Evolutionary conservation across 2,888 invertebrate species (phyloP).

Genomic region (Axea sp.): DNA sequence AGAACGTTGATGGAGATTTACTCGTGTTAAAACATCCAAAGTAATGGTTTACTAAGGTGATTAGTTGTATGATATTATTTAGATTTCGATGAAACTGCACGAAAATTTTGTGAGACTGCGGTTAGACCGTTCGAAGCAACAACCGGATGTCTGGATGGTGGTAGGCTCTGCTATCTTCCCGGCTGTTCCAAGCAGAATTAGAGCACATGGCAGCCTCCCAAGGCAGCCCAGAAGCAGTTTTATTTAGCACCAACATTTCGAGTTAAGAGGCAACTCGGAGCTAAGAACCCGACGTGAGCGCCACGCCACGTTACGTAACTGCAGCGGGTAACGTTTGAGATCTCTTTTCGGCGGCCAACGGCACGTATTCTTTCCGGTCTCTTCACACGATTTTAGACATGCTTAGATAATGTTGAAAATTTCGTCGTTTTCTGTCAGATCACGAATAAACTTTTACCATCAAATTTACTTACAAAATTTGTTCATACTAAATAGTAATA

Average conservation of each 20-base stretch:
- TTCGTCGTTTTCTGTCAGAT: too few species aligned
- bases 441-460: too few species aligned
- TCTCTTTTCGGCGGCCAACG: conserved; percentile 11
- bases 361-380: conserved; percentile 34
- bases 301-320: conserved; percentile 60
- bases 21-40: conserved; percentile 7
- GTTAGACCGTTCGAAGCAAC: conserved; percentile 34
- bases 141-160: conserved; percentile 57
- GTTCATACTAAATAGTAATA: too few species aligned
- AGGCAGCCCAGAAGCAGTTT: conserved; percentile 77
- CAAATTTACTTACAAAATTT: too few species aligned
- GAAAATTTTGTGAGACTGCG: conserved; percentile 15
- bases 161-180: conserved; percentile 57
- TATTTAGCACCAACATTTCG: conserved; percentile 77
- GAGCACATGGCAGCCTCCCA: conserved; percentile 78
- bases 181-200: conserved; percentile 74
- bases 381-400: conserved; percentile 35
- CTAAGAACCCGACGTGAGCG: conserved; percentile 52
- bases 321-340: conserved; percentile 43
- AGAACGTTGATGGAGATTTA: conserved; percentile 3
- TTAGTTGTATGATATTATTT: not conserved
- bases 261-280: conserved; percentile 51
- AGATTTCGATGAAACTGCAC: conserved; percentile 1
- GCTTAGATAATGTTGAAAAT: too few species aligned
- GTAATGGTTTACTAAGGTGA: not conserved